Percentiles rank a stretch among this genome's conserved stretches.
Conservation (phyloP, 2,888 invertebrate species). For the Eupithecia abbreviata region DNA sequence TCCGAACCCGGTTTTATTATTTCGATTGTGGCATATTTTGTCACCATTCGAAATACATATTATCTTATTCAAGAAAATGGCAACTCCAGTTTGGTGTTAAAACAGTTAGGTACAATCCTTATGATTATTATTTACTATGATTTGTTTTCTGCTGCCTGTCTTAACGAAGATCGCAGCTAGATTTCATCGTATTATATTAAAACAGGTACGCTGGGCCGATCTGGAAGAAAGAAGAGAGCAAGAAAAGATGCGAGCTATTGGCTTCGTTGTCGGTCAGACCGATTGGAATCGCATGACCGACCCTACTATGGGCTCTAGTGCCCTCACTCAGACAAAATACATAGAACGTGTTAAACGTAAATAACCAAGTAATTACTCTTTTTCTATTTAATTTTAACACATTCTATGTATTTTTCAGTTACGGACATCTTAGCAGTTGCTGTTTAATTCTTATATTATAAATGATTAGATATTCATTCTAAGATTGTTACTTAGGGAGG, state of each 20-base stretch:
- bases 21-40: constrained; percentile 36
- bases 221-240: constrained; percentile 96
- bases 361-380: constrained; percentile 23
- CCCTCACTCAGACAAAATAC: constrained; percentile 97
- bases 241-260: constrained; percentile 96
- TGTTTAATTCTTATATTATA: constrained; percentile 9
- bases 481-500: neutral
- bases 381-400: neutral
- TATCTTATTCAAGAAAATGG: neutral
- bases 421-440: constrained; percentile 2
- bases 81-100: neutral
- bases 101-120: constrained; percentile 19
- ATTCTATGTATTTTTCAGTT: neutral
- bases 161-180: constrained; percentile 26
- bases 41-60: constrained; percentile 23
- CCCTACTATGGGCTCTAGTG: constrained; percentile 93
- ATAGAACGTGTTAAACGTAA: constrained; percentile 85
- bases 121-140: constrained; percentile 12
- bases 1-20: constrained; percentile 9
- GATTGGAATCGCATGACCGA: constrained; percentile 98
- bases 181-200: constrained; percentile 75
- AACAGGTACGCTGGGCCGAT: constrained; percentile 98
- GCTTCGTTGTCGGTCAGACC: constrained; percentile 98
- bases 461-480: neutral
- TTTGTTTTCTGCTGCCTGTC: constrained; percentile 9